Evolutionary conservation across 1,140 invertebrate species (phyloP).

Genomic region (Heliconius nattereri): DNA sequence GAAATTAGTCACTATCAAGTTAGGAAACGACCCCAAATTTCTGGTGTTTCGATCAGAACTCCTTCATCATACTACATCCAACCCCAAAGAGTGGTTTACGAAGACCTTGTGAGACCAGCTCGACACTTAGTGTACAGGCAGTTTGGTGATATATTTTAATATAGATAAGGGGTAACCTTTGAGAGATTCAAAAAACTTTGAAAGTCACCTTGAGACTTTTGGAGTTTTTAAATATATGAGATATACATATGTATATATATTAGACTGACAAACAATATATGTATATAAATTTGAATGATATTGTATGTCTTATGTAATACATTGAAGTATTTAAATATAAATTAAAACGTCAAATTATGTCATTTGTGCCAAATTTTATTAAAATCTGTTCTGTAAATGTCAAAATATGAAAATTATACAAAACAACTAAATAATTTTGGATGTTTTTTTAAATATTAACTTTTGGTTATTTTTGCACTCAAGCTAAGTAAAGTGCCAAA

Average conservation of each 20-base stretch:
- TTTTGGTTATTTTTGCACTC: neutral
- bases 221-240: neutral
- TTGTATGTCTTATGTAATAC: neutral
- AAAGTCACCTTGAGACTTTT: slow-evolving; percentile 1
- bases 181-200: slow-evolving; percentile 50
- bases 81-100: slow-evolving; percentile 59
- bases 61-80: slow-evolving; percentile 74
- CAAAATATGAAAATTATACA: neutral
- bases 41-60: slow-evolving; percentile 72
- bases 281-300: neutral
- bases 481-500: neutral
- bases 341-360: neutral
- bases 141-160: slow-evolving; percentile 56
- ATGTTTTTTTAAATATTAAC: no score
- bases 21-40: slow-evolving; percentile 59
- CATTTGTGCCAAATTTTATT: neutral
- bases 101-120: slow-evolving; percentile 53
- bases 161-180: slow-evolving; percentile 62
- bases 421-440: no score
- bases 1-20: slow-evolving; percentile 60
- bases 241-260: slow-evolving; percentile 10
- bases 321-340: neutral
- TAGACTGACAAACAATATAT: neutral
- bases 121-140: slow-evolving; percentile 66
- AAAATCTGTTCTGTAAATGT: neutral